phyloP scores from a whole-genome alignment of 30 jellyfish, hydroid and myxozoan species.

The Aurelia coerulea region DNA sequence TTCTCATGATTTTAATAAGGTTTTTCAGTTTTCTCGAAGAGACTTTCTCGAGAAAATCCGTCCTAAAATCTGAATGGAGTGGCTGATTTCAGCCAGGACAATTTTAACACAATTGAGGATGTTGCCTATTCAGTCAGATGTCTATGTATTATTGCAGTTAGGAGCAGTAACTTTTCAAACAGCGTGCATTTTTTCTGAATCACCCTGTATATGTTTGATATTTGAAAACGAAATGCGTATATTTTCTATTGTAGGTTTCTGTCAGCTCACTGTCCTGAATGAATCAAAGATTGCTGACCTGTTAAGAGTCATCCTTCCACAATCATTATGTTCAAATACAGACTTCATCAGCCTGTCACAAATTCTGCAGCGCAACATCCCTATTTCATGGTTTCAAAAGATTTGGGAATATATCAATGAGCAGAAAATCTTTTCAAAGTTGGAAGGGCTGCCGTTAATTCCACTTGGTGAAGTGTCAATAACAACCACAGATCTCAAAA shows the following conservation, averaged over 20 bases:
- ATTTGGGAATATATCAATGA: slow-evolving; percentile 44
- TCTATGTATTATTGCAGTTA: too few species aligned
- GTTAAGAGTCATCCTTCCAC: not conserved
- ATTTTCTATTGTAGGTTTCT: slow-evolving; percentile 11
- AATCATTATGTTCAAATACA: not conserved
- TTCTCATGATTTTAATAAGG: too few species aligned
- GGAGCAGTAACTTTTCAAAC: too few species aligned
- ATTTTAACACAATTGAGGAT: too few species aligned
- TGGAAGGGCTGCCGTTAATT: slow-evolving; percentile 71
- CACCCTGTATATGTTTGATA: too few species aligned
- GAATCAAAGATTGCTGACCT: slow-evolving; percentile 6
- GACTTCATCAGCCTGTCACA: not conserved
- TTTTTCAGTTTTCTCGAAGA: too few species aligned
- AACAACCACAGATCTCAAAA: not conserved
- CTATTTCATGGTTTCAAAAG: slow-evolving; percentile 29
- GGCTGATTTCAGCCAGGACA: too few species aligned
- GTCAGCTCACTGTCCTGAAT: slow-evolving; percentile 24
- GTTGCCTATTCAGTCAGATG: too few species aligned
- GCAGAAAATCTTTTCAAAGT: not conserved
- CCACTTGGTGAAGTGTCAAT: slow-evolving; percentile 3
- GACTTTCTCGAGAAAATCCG: too few species aligned
- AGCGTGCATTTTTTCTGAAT: too few species aligned
- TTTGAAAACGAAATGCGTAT: too few species aligned
- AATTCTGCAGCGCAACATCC: not conserved
- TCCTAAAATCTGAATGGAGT: too few species aligned